Evolutionary conservation across 2,888 invertebrate species (phyloP), one percentile per base, ranked within the genome.

Genomic region (Rhodophaea formosa): DNA sequence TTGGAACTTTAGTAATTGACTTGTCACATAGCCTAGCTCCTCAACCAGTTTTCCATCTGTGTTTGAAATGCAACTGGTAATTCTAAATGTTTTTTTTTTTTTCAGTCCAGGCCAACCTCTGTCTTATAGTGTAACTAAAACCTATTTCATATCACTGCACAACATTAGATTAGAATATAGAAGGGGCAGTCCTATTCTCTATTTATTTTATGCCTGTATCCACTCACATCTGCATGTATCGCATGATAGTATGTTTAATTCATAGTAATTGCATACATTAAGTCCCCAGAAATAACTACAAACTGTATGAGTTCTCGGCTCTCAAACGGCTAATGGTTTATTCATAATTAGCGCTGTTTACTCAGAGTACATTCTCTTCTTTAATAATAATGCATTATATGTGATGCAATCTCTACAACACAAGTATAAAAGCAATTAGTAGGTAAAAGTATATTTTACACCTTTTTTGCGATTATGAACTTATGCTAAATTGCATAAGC

Each of bases 241-340:
- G n/a, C n/a, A n/a, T 32, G 35, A 16, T 10, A 30, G 49, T 49
- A 35, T 49, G 29, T 49, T 49, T 49, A 30, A 49, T 51, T 17
- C 51, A 17, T 51, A 16, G 35, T 51, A 35, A 39, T 51, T 51
- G 51, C 35, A 47, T 47, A 12, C 51, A 51, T 51, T 35, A 51
- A 35, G 35, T 6, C 35, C 17, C 35, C 12, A 6, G 51, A 35
- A 8, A 32, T 8, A 12, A 16, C 16, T 16, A 35, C 35, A 35
- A 15, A 16, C 32, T 17, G 35, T 51, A 39, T n/a, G 39, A 39
- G 39, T n/a, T 39, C 39, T 35, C 39, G 12, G 35, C 35, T 51
- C 16, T 51, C 35, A 51, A 51, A 35, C 35, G 29, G 29, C 12
- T 46, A 46, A 29, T 23, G 29, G 29, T 23, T 47, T 30, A 14